These are phyloP conservation scores for Teinopalpus imperialis DNA, from an alignment of 2,888 invertebrate genomes.

Conservation along the genomic window DNA sequence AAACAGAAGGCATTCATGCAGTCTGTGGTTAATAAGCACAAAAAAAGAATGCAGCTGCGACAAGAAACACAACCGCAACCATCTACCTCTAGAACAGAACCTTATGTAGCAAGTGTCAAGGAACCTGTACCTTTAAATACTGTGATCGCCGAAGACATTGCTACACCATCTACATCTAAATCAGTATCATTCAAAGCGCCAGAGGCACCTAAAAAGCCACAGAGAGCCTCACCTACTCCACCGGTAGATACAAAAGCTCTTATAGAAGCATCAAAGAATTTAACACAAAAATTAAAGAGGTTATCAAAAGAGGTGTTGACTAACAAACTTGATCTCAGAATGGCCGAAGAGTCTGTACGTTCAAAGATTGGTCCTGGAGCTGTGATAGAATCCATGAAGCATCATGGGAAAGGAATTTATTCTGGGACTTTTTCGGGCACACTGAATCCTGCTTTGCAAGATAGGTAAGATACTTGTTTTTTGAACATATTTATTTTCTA, in stretches of 20 bases:
- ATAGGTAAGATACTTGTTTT: constrained; percentile 73
- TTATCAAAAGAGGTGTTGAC: constrained; percentile 94
- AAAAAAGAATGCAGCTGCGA: constrained; percentile 67
- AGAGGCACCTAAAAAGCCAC: constrained; percentile 63
- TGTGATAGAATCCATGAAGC: constrained; percentile 95
- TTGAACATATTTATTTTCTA: not conserved
- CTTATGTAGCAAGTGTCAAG: constrained; percentile 60
- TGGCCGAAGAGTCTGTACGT: constrained; percentile 73
- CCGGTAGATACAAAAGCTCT: constrained; percentile 87
- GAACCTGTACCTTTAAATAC: constrained; percentile 61
- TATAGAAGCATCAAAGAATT: constrained; percentile 94
- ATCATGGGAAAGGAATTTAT: constrained; percentile 96
- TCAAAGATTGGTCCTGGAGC: constrained; percentile 84
- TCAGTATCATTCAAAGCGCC: constrained; percentile 59
- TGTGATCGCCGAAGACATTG: constrained; percentile 54
- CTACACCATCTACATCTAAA: constrained; percentile 66
- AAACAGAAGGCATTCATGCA: constrained; percentile 79
- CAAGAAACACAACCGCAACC: constrained; percentile 62
- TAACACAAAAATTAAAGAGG: constrained; percentile 94
- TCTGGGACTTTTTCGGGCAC: constrained; percentile 98
- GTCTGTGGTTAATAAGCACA: constrained; percentile 76
- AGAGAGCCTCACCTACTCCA: constrained; percentile 57
- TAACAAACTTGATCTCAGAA: constrained; percentile 79
- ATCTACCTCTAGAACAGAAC: constrained; percentile 69
- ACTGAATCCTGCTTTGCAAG: constrained; percentile 95